Evolutionary conservation across 2,888 invertebrate genomes (phyloP).

Genomic region (Cosmia trapezina): DNA sequence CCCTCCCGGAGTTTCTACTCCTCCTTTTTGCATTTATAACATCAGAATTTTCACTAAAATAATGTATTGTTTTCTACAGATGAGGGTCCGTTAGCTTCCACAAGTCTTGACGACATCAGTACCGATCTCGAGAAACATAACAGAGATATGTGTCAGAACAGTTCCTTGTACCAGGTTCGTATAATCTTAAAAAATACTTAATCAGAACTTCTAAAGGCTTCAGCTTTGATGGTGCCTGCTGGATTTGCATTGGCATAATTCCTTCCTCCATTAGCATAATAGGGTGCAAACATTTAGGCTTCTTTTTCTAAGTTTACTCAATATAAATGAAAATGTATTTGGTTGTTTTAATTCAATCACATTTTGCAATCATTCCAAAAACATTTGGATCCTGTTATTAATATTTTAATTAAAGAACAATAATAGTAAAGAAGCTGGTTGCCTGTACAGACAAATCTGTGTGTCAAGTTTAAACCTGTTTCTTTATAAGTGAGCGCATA

Average conservation of each 20-base stretch:
- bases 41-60: background rate
- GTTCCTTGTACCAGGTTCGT: conserved; percentile 81
- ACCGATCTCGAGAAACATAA: conserved; percentile 92
- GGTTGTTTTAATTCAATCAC: conserved; percentile 70
- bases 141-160: conserved; percentile 91
- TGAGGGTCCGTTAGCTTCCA: conserved; percentile 95
- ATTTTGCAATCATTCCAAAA: conserved; percentile 13
- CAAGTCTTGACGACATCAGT: conserved; percentile 93
- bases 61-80: conserved; percentile 82
- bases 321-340: conserved; percentile 83
- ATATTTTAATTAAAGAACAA: background rate
- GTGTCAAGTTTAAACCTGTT: too few relatives aligned
- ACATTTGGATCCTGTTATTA: background rate
- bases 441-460: too few relatives aligned
- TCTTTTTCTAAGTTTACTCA: conserved; percentile 97
- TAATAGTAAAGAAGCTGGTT: too few relatives aligned
- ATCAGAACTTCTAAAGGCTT: background rate
- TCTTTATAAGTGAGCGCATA: too few relatives aligned
- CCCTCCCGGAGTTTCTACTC: background rate
- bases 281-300: too few relatives aligned
- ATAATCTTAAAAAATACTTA: background rate
- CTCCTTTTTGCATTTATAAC: background rate
- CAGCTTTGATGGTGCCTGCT: too few relatives aligned
- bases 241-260: too few relatives aligned
- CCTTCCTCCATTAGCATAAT: background rate